phyloP scores from a whole-genome alignment of 2,888 invertebrate genomes.

The Mesorhabditis sp. region DNA sequence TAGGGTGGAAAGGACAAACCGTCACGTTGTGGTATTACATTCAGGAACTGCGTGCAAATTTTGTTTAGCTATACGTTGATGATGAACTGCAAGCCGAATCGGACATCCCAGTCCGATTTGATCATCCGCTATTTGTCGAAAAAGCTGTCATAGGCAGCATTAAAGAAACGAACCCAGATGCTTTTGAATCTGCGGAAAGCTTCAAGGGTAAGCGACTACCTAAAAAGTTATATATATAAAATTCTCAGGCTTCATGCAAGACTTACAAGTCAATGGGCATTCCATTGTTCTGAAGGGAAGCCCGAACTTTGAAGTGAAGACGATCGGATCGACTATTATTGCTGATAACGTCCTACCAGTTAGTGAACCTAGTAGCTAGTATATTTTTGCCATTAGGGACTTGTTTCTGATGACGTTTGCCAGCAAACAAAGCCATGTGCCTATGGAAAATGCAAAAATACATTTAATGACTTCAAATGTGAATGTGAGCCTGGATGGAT shows the following conservation, averaged over 20 bases:
- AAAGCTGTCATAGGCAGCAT: conserved; percentile 40
- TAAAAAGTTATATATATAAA: background rate
- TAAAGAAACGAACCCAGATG: conserved; percentile 22
- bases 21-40: conserved; percentile 27
- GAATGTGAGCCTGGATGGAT: conserved; percentile 44
- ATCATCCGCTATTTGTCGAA: conserved; percentile 50
- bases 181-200: conserved; percentile 20
- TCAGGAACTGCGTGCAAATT: background rate
- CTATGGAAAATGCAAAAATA: conserved; percentile 84
- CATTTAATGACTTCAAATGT: conserved; percentile 65
- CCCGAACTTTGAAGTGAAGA: conserved; percentile 28
- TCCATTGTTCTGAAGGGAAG: conserved; percentile 41
- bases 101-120: conserved; percentile 38
- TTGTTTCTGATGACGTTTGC: conserved; percentile 50
- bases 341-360: conserved; percentile 44
- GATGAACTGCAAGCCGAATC: conserved; percentile 29
- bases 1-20: conserved; percentile 21
- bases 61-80: conserved; percentile 36
- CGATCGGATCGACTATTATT: conserved; percentile 31
- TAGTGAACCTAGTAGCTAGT: background rate
- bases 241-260: conserved; percentile 46
- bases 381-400: conserved; percentile 26
- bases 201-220: conserved; percentile 20
- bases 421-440: conserved; percentile 68
- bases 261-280: conserved; percentile 48